These are phyloP conservation scores for Platichthys flesus DNA, from an alignment of 2,113 vertebrate species.

Conservation along the genomic window DNA sequence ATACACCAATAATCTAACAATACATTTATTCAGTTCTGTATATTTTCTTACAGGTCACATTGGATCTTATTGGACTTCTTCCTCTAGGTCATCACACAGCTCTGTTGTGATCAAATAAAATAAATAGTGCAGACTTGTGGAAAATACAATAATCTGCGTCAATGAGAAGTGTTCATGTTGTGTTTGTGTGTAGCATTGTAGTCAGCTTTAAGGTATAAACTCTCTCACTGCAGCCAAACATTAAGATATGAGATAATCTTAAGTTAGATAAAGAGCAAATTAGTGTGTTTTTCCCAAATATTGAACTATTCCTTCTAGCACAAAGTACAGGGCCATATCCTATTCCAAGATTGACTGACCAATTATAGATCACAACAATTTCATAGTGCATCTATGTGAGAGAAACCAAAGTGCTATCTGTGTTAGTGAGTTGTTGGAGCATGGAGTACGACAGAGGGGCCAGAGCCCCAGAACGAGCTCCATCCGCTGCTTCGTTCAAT, in stretches of 20 bases:
- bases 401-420: neutral
- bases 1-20: slow-evolving; percentile 19
- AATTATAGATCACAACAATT: neutral
- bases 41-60: neutral
- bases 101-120: neutral
- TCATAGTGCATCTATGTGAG: neutral
- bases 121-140: neutral
- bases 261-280: neutral
- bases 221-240: neutral
- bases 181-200: neutral
- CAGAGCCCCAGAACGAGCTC: neutral
- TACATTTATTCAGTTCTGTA: neutral
- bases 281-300: neutral
- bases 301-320: neutral
- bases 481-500: neutral
- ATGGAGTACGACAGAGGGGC: neutral
- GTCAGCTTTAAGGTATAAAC: too few relatives aligned
- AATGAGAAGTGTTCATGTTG: neutral
- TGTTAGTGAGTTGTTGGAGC: neutral
- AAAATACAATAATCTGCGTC: neutral
- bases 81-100: too few relatives aligned
- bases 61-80: neutral
- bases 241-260: neutral
- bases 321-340: slow-evolving; percentile 5
- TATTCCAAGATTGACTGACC: neutral